Evolutionary conservation across 1,140 invertebrate species (phyloP), one percentile per base, ranked within the genome.

Genomic region (Colletes latitarsis): DNA sequence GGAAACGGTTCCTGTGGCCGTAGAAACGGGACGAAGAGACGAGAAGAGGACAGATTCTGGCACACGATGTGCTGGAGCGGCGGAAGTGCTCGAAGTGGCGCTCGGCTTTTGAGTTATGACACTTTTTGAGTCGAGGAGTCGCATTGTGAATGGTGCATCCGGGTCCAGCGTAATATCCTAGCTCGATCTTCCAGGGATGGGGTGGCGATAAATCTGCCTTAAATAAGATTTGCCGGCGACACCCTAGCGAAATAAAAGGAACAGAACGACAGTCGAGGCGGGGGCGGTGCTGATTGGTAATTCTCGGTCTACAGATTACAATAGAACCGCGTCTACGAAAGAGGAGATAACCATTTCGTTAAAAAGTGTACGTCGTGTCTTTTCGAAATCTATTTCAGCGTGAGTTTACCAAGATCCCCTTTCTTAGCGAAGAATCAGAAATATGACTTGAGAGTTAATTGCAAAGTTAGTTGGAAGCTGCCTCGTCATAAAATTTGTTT

Each of bases 31-130:
- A 17, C 14, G 21, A 12, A 4, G 52, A 39, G 41, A 62, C 41
- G 68, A 21, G 52, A 62, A 74, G 73, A 77, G 85, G 63, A 77
- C 41, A 73, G 82, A 89, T 91, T 90, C 87, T 90, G 88, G 90
- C 89, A 90, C 87, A 88, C 89, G 88, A 87, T 90, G 88, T 86
- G 89, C 82, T 87, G 78, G 83, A 88, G 58, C 78, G 83, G 83
- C 89, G 89, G 85, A 88, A 90, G 89, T 89, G 86, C 87, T 82
- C 85, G 83, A 88, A 90, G 85, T 90, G 88, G 87, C 87, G 90
- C 89, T 89, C 88, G 85, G 89, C 87, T 90, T 90, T 91, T 91
- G 89, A 91, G 86, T 91, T 91, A 91, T 90, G 90, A 91, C 87
- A 90, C 89, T 90, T 91, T 91, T 91, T 91, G 90, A 90, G 90